phyloP scores from a whole-genome alignment of 1,140 invertebrate genomes.

The Prorops nasuta region DNA sequence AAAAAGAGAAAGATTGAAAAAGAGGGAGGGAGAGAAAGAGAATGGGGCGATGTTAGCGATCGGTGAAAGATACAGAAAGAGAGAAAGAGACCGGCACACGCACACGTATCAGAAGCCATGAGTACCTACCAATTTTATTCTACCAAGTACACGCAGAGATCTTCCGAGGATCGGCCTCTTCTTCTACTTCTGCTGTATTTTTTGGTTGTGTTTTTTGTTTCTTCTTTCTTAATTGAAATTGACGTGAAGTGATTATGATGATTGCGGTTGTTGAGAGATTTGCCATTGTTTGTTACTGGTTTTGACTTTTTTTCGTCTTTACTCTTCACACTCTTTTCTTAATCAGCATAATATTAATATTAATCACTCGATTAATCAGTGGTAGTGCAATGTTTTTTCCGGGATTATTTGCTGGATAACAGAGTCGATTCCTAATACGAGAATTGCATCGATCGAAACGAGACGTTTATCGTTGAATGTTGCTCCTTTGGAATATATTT shows the following conservation, averaged over 20 bases:
- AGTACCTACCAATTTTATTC: conserved; percentile 38
- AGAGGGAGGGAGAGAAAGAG: conserved; percentile 13
- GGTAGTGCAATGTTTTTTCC: conserved; percentile 19
- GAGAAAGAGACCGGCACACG: conserved; percentile 46
- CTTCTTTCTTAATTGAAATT: conserved; percentile 47
- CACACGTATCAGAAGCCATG: conserved; percentile 54
- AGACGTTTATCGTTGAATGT: neutral
- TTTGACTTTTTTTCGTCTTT: conserved; percentile 43
- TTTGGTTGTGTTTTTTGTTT: conserved; percentile 54
- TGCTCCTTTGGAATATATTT: too few relatives aligned
- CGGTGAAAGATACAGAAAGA: conserved; percentile 24
- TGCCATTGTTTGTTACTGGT: conserved; percentile 52
- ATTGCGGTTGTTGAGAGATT: conserved; percentile 55
- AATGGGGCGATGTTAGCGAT: conserved; percentile 11
- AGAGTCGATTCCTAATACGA: too few relatives aligned
- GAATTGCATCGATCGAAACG: too few relatives aligned
- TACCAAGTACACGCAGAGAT: conserved; percentile 36
- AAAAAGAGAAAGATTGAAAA: conserved; percentile 18
- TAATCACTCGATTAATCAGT: conserved; percentile 33
- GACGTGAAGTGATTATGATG: conserved; percentile 48
- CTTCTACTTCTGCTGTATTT: conserved; percentile 28
- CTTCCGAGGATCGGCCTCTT: conserved; percentile 31
- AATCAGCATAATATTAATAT: conserved; percentile 46
- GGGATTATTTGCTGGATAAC: conserved; percentile 1
- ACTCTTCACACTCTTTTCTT: conserved; percentile 46